Base-by-base conservation (phyloP, 2,888 invertebrate species). In the Tetragonula carbonaria region DNA sequence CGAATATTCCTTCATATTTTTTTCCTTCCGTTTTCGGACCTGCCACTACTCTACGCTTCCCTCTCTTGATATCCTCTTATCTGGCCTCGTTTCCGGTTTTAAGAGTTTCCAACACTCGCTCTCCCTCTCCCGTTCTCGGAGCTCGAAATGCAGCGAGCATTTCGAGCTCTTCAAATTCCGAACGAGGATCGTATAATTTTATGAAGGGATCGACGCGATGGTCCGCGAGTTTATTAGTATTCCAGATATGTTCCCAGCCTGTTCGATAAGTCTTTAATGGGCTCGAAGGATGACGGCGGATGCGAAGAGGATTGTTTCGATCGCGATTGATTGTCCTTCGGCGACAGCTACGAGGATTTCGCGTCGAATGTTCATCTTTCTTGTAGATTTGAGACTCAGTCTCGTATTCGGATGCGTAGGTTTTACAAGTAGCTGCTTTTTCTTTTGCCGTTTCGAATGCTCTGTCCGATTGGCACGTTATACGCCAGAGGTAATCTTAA, bases 171-270 rank as follows among this genome's bases (percentile, higher is more conserved):
- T 45, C 8, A 45, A 33, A 21, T 33, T 62, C 62, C 6, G 0
- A 45, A 11, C 78, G 59, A 18, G 16, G 45, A 78, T 68, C 68
- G 78, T 68, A 70, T 63, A 80, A 78, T 68, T 80, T 78, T 68
- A 77, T 16, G 62, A 79, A 62, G 59, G 38, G 45, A 23, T 53
- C 79, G 59, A 79, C 5, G 57, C 79, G 38, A 79, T 5, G n/a
- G n/a, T n/a, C 28, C 28, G 28, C 18, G 53, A 77, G 76, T 76
- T 76, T 66, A 66, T 79, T 76, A 62, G 59, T 76, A 53, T 76
- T 67, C 67, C 38, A 51, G 51, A 33, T 21, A 21, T 13, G 59
- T 76, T 45, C n/a, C 67, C 38, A 23, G 21, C n/a, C 51, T 23
- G 14, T 55, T 51, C 66, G 76, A 75, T 67, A 67, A 75, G 66